Evolutionary conservation across 1,140 invertebrate genomes (phyloP).

Genomic region (Limonius californicus): DNA sequence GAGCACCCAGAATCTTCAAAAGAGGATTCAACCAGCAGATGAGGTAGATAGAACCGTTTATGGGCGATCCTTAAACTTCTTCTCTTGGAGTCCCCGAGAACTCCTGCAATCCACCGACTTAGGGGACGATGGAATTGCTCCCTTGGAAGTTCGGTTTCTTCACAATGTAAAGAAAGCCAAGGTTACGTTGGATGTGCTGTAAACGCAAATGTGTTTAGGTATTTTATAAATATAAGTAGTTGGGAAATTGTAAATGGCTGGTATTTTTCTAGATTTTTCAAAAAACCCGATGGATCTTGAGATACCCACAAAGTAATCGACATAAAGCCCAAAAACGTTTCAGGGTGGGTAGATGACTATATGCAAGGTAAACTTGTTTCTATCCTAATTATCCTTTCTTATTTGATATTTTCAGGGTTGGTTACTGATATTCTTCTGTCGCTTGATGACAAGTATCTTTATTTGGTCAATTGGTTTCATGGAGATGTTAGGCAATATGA

Average conservation of each 20-base stretch:
- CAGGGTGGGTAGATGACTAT: conserved; percentile 51
- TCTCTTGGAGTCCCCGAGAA: conserved; percentile 80
- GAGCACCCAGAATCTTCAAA: conserved; percentile 77
- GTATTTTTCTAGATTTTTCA: conserved; percentile 68
- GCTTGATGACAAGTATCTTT: conserved; percentile 90
- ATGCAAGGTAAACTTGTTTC: conserved; percentile 17
- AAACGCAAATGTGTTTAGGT: conserved; percentile 70
- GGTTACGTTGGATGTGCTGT: conserved; percentile 85
- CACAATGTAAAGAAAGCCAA: conserved; percentile 76
- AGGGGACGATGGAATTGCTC: conserved; percentile 78
- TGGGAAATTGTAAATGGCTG: no score
- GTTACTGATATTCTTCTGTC: conserved; percentile 94
- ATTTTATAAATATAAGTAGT: no score
- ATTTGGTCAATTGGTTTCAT: conserved; percentile 90
- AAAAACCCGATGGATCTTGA: conserved; percentile 63
- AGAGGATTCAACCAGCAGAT: conserved; percentile 52
- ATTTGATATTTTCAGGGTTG: conserved; percentile 53
- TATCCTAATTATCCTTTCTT: no score
- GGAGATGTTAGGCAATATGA: conserved; percentile 95
- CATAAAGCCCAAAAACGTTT: conserved; percentile 70
- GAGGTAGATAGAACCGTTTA: conserved; percentile 51
- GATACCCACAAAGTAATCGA: conserved; percentile 74
- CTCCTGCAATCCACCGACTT: conserved; percentile 81
- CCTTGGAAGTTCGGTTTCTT: conserved; percentile 90
- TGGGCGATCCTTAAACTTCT: conserved; percentile 83